Evolutionary conservation across 2,797 vertebrate species (phyloP).

Genomic region (Megaceryle alcyon): DNA sequence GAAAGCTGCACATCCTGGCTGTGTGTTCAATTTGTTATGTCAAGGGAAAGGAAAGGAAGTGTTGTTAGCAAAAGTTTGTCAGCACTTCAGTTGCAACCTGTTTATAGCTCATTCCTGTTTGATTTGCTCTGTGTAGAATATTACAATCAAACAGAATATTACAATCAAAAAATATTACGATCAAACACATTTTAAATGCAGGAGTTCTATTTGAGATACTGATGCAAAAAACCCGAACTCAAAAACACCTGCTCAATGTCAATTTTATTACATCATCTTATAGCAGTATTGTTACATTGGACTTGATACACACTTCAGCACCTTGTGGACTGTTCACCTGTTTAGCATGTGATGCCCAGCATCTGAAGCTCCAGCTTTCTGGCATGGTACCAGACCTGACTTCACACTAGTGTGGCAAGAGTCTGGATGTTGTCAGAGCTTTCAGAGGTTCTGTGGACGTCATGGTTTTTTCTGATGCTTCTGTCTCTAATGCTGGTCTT

Average conservation of each 20-base stretch:
- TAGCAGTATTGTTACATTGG: neutral
- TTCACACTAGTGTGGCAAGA: slow-evolving; percentile 62
- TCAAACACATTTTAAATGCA: neutral
- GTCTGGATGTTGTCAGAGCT: neutral
- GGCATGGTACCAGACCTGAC: neutral
- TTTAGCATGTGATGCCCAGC: neutral
- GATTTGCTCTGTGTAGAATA: neutral
- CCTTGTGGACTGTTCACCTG: neutral
- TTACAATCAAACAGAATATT: too few relatives aligned
- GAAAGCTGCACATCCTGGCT: neutral
- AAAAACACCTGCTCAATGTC: neutral
- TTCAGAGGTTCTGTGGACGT: neutral
- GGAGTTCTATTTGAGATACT: neutral
- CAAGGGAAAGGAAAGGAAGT: neutral
- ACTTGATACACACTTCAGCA: neutral
- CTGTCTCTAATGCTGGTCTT: neutral
- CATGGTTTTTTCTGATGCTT: accelerated
- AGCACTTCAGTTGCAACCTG: neutral
- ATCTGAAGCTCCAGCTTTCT: neutral
- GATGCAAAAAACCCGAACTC: neutral
- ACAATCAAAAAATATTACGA: neutral
- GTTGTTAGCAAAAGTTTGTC: neutral
- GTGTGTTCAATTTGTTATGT: neutral
- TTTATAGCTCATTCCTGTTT: neutral
- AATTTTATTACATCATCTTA: neutral